These are phyloP conservation scores for Ptychodera flava DNA, from an alignment of 35 echinoderm and acorn worm genomes.

Conservation along the genomic window DNA sequence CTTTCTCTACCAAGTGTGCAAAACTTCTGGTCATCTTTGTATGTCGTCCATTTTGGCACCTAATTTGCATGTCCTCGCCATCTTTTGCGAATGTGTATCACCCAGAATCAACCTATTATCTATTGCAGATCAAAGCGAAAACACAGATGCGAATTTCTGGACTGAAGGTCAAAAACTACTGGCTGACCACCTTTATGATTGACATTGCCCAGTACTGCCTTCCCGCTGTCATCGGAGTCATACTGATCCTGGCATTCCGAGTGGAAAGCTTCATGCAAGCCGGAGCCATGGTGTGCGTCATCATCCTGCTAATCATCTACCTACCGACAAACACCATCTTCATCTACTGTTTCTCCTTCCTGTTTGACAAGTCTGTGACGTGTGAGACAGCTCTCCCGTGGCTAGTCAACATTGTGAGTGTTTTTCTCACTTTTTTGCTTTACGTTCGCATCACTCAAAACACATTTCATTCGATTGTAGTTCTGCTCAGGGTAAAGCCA, in stretches of 20 bases:
- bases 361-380: constrained; percentile 48
- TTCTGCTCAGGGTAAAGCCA: too few species aligned
- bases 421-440: too few species aligned
- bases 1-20: too few species aligned
- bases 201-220: constrained; percentile 24
- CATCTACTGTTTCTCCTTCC: constrained; percentile 33
- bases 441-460: too few species aligned
- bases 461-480: too few species aligned
- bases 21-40: too few species aligned
- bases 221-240: constrained; percentile 17
- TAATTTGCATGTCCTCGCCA: too few species aligned
- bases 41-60: too few species aligned
- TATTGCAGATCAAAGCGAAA: constrained; percentile 34
- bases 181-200: constrained; percentile 33
- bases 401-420: constrained; percentile 27
- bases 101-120: too few species aligned
- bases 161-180: constrained; percentile 30
- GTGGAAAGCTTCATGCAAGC: constrained; percentile 13
- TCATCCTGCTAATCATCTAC: constrained; percentile 40
- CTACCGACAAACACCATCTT: constrained; percentile 19
- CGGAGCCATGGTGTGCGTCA: constrained; percentile 35
- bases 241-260: constrained; percentile 33
- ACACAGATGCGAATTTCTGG: constrained; percentile 55
- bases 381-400: constrained; percentile 4
- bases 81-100: too few species aligned